These are phyloP conservation scores for Tragelaphus scriptus DNA, from an alignment of 2,113 vertebrate species.

Conservation along the genomic window DNA sequence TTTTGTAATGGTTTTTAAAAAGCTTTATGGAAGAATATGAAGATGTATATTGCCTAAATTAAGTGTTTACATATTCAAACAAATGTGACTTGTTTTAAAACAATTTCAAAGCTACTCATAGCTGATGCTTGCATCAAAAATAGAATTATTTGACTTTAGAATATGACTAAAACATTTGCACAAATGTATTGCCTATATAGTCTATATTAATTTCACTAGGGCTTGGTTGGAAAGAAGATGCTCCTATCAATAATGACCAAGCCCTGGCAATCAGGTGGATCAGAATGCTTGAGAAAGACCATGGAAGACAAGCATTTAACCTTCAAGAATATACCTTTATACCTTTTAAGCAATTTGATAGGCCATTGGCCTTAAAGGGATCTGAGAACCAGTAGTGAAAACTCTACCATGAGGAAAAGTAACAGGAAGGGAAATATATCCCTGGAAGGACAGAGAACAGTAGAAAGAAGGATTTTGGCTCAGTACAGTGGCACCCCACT, in stretches of 20 bases:
- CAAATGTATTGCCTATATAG: not conserved
- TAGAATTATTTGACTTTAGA: not conserved
- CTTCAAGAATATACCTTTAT: not conserved
- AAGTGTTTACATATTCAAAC: constrained; percentile 35
- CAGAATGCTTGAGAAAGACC: not conserved
- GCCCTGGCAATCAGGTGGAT: not conserved
- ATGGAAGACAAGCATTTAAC: not conserved
- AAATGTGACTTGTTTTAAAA: constrained; percentile 26
- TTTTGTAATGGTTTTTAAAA: constrained; percentile 47
- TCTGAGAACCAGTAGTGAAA: not conserved
- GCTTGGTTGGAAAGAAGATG: not conserved
- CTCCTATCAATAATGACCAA: not conserved
- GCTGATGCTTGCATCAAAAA: not conserved
- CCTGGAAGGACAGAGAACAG: not conserved
- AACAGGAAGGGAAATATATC: not conserved
- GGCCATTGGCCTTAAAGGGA: not conserved
- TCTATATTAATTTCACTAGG: not conserved
- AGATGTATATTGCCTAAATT: constrained; percentile 2
- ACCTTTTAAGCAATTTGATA: not conserved
- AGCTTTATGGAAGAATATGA: constrained; percentile 27
- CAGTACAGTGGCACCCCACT: too few species aligned
- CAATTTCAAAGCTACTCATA: not conserved
- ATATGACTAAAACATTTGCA: not conserved
- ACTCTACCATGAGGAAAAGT: not conserved
- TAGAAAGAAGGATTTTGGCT: not conserved